These are phyloP conservation scores for Macaca fascicularis DNA, from an alignment of 2,113 vertebrate species.

Conservation along the genomic window DNA sequence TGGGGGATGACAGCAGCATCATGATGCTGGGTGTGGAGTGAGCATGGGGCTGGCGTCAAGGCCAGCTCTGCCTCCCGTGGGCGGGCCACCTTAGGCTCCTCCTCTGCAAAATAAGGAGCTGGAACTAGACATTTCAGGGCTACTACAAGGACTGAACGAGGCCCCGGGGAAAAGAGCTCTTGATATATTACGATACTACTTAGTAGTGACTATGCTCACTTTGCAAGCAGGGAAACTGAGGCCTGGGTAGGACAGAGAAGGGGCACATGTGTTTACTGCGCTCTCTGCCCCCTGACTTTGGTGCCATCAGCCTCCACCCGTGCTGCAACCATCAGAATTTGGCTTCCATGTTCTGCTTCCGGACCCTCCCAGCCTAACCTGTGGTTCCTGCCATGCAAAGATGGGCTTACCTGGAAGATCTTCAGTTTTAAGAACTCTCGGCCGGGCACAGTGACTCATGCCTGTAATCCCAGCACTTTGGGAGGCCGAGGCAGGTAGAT, in stretches of 20 bases:
- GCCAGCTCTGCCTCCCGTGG: fast-evolving
- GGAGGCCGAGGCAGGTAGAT: no score
- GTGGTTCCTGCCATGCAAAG: fast-evolving
- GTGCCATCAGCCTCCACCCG: not conserved
- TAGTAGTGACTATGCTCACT: not conserved
- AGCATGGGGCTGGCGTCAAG: fast-evolving
- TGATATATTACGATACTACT: fast-evolving
- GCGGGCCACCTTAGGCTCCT: not conserved
- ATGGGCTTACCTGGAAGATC: not conserved
- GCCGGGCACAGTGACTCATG: no score
- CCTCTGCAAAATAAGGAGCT: not conserved
- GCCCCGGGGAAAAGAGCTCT: no score
- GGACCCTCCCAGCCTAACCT: not conserved
- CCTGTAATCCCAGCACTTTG: no score
- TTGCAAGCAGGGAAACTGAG: not conserved
- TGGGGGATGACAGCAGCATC: not conserved
- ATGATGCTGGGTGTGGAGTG: fast-evolving
- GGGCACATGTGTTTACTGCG: fast-evolving
- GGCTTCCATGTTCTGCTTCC: not conserved
- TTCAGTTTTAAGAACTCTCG: not conserved
- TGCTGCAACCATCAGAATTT: fast-evolving
- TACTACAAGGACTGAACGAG: fast-evolving
- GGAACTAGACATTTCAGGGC: fast-evolving
- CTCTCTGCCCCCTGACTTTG: no score
- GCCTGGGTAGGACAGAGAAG: not conserved